Evolutionary conservation across 2,888 invertebrate species (phyloP).

Genomic region (Stegophylla sp.): DNA sequence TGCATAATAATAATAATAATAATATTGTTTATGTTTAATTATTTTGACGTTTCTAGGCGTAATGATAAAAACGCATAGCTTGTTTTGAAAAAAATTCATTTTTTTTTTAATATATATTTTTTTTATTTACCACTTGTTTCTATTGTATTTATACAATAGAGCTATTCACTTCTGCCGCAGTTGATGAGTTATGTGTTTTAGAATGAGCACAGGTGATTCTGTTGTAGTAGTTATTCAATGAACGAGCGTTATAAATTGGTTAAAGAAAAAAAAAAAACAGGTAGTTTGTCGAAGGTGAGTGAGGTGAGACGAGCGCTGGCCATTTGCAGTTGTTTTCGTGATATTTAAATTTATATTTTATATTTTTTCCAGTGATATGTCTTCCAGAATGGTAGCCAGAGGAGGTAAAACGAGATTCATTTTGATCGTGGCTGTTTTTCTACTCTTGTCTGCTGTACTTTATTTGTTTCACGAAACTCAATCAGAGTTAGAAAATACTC

Average conservation of each 20-base stretch:
- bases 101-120: too few species aligned
- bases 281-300: background rate
- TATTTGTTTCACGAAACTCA: slow-evolving; percentile 71
- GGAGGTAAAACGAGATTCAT: slow-evolving; percentile 70
- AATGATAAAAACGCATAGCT: too few species aligned
- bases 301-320: background rate
- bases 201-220: slow-evolving; percentile 1
- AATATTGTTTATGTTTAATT: too few species aligned
- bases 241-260: background rate
- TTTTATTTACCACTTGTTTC: too few species aligned
- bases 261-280: background rate
- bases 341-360: background rate
- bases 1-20: too few species aligned
- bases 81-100: too few species aligned
- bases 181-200: background rate
- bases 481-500: slow-evolving; percentile 69
- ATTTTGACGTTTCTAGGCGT: too few species aligned
- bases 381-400: slow-evolving; percentile 66
- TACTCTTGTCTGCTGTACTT: slow-evolving; percentile 68
- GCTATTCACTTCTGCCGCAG: too few species aligned
- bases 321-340: background rate
- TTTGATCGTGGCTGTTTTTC: slow-evolving; percentile 67
- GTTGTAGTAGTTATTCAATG: background rate
- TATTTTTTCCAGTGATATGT: background rate
- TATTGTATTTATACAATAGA: too few species aligned